phyloP scores from a whole-genome alignment of 2,888 invertebrate genomes.

The Crematogaster levior region DNA sequence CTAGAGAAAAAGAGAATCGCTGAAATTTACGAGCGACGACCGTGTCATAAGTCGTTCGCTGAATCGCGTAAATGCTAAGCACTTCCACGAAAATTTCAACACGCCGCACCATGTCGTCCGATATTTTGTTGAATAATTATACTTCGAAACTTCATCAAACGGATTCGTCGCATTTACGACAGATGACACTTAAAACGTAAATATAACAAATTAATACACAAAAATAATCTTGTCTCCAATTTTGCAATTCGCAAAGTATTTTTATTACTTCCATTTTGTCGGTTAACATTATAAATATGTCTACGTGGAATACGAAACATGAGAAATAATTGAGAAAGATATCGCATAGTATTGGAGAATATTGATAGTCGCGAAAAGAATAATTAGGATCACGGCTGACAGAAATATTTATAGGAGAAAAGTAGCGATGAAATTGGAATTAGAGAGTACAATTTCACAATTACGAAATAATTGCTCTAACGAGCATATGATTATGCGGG shows the following conservation, averaged over 20 bases:
- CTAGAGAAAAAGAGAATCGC: background rate
- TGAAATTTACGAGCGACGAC: constrained; percentile 14
- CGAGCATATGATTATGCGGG: constrained; percentile 37
- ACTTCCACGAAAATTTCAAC: constrained; percentile 66
- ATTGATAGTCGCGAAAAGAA: background rate
- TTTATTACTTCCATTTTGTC: constrained; percentile 31
- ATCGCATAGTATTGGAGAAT: background rate
- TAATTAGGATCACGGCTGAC: constrained; percentile 17
- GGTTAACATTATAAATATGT: background rate
- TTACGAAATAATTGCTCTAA: constrained; percentile 40
- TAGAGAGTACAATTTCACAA: constrained; percentile 37
- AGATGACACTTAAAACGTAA: background rate
- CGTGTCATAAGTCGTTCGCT: background rate
- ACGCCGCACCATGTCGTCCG: constrained; percentile 32
- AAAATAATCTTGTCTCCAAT: background rate
- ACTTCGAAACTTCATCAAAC: constrained; percentile 57
- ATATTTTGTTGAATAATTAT: constrained; percentile 60
- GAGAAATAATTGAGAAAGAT: constrained; percentile 14
- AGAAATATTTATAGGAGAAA: constrained; percentile 45
- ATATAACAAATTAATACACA: background rate
- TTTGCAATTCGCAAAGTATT: constrained; percentile 9
- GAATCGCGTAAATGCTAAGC: constrained; percentile 63
- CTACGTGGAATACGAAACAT: constrained; percentile 12
- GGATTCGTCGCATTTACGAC: constrained; percentile 27
- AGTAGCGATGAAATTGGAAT: constrained; percentile 36